Evolutionary conservation across 2,888 invertebrate genomes (phyloP), one percentile per base, ranked within the genome.

Genomic region (Cristatella mucedo): DNA sequence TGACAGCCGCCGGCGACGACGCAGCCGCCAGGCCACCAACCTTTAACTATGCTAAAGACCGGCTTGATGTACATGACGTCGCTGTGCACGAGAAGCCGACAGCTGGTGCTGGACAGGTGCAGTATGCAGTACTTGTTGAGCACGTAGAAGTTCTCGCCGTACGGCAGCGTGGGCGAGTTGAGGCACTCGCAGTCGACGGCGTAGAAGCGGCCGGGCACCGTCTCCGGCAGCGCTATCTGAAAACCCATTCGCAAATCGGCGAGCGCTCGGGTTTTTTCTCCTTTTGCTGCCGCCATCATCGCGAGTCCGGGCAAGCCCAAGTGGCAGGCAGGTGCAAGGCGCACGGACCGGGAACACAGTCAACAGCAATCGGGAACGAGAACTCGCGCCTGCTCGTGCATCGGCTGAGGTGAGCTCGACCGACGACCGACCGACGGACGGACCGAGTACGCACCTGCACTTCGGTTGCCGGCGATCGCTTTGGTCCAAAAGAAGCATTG

Each of bases 61-160:
- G 74, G 78, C 69, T 91, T 91, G 68, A 78, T 83, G 68, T 85
- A 91, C 57, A 79, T 78, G 51, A 93, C 76, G 65, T 80, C 78
- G 26, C 76, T 77, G 61, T 74, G 78, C 18, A 84, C 73, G 38
- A 72, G 63, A 11, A 86, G 66, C 36, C 74, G 71, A 34, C 77
- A 76, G 57, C 74, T 71, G 44, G 68, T 47, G 32, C 45, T 71
- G 0, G 75, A 72, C 45, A 76, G 72, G 54, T 79, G 74, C 41
- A 76, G 76, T 50, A 95, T 68, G 68, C 93, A 95, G 69, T 85
- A 89, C 66, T 87, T 84, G 42, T 76, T 76, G 34, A 75, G 69
- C 33, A 84, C 80, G 57, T 76, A 78, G 71, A 95, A 95, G 57
- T 84, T 81, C 68, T 95, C 95, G 18, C 86, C 84, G 69, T 93